phyloP scores from a whole-genome alignment of 2,797 vertebrate species.

The Coccyzus lansbergi region DNA sequence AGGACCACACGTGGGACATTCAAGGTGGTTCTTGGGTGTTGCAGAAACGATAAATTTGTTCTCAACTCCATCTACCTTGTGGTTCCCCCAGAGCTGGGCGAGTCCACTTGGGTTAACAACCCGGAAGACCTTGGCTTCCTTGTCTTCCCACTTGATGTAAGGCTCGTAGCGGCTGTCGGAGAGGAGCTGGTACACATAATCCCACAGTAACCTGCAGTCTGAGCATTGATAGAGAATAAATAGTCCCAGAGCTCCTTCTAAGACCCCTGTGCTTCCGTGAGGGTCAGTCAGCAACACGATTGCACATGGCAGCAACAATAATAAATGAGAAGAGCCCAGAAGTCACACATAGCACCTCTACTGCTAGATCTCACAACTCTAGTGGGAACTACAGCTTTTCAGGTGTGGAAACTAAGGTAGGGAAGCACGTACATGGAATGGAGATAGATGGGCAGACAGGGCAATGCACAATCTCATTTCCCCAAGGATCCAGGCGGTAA shows the following conservation, averaged over 20 bases:
- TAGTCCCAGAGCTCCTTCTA: not conserved
- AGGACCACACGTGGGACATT: rapidly evolving
- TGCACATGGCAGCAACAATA: rapidly evolving
- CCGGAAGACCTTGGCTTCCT: slow-evolving; percentile 82
- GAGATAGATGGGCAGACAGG: not conserved
- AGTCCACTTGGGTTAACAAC: slow-evolving; percentile 89
- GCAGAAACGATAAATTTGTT: not conserved
- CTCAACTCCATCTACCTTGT: slow-evolving; percentile 82
- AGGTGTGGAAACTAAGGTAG: not conserved
- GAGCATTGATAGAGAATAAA: not conserved
- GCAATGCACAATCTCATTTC: not conserved
- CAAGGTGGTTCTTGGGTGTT: not conserved
- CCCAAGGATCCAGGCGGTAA: not conserved
- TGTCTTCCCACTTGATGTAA: slow-evolving; percentile 90
- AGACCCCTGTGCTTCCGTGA: rapidly evolving
- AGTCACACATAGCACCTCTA: rapidly evolving
- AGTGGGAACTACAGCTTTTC: not conserved
- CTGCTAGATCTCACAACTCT: not conserved
- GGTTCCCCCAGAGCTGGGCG: slow-evolving; percentile 92
- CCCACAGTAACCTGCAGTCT: slow-evolving; percentile 92
- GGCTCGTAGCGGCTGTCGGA: slow-evolving; percentile 85
- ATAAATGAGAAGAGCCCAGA: not conserved
- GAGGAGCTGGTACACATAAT: slow-evolving; percentile 90
- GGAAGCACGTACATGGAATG: not conserved
- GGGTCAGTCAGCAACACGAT: not conserved